Evolutionary conservation across 2,113 vertebrate genomes (phyloP).

Genomic region (Thymallus thymallus): DNA sequence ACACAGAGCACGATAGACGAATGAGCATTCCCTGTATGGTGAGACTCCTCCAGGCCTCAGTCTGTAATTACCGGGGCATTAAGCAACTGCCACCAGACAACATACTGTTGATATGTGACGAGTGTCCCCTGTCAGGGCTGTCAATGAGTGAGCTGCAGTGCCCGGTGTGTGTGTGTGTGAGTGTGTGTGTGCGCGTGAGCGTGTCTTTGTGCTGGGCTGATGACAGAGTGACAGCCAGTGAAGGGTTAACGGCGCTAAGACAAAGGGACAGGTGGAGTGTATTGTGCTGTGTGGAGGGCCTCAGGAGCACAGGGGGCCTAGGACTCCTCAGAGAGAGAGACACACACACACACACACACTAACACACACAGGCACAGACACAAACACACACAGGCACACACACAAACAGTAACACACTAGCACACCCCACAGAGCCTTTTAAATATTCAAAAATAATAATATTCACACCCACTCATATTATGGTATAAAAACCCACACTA

Average conservation of each 20-base stretch:
- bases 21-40: too few species aligned
- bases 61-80: neutral
- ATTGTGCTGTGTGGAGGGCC: conserved; percentile 66
- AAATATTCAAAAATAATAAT: neutral
- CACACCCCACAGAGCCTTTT: conserved; percentile 16
- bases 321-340: conserved; percentile 51
- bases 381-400: too few species aligned
- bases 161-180: neutral
- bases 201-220: conserved; percentile 32
- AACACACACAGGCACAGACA: neutral
- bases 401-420: neutral
- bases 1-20: too few species aligned
- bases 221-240: conserved; percentile 56
- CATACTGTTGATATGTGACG: conserved; percentile 34
- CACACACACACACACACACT: conserved; percentile 23
- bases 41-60: neutral
- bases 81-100: conserved; percentile 1
- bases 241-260: conserved; percentile 74
- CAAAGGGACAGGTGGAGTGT: conserved; percentile 63
- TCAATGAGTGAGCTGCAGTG: conserved; percentile 27
- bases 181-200: too few species aligned
- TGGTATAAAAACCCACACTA: conserved; percentile 14
- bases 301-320: conserved; percentile 48
- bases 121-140: conserved; percentile 29
- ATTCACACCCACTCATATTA: conserved; percentile 25